Conservation (phyloP, 2,113 vertebrate genomes). For the Ceyx margarethae region DNA sequence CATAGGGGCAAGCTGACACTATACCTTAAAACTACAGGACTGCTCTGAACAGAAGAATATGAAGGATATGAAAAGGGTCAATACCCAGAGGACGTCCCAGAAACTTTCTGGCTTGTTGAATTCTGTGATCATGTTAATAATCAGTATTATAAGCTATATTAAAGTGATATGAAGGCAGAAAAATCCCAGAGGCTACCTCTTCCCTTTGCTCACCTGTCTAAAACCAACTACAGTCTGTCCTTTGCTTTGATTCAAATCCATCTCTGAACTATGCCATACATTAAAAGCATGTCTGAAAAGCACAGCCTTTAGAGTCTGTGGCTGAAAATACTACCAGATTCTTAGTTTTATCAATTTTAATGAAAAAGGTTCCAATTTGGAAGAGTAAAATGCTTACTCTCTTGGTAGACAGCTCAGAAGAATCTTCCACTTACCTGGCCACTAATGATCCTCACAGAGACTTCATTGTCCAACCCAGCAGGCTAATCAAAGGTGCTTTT, state of each 20-base stretch:
- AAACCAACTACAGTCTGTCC: not conserved
- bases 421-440: not conserved
- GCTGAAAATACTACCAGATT: not conserved
- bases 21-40: not conserved
- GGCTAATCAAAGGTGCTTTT: conserved; percentile 16
- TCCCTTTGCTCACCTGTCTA: not conserved
- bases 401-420: not conserved
- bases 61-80: not conserved
- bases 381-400: not conserved
- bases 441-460: not conserved
- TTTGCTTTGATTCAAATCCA: conserved; percentile 1
- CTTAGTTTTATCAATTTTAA: not conserved
- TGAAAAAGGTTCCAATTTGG: not conserved
- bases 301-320: not conserved
- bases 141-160: not conserved
- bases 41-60: not conserved
- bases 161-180: not conserved
- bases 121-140: not conserved
- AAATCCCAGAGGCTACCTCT: not conserved
- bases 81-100: not conserved
- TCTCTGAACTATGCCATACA: not conserved
- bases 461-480: not conserved
- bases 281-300: not conserved
- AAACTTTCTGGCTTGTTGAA: not conserved
- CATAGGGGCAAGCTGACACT: not conserved